Evolutionary conservation across 2,888 invertebrate genomes (phyloP).

Genomic region (Aproaerema taeniolella): DNA sequence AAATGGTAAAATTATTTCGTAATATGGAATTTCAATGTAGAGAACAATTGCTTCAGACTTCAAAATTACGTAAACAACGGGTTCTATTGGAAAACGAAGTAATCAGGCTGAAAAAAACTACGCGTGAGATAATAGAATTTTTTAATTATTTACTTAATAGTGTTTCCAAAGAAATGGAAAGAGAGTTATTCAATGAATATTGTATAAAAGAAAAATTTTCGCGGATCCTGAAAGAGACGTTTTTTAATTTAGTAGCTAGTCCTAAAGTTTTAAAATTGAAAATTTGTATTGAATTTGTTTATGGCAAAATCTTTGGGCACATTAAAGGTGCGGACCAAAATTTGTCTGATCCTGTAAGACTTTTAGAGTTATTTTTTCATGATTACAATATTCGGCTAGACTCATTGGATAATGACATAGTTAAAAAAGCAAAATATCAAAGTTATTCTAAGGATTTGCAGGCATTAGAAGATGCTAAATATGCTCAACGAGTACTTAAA

Average conservation of each 20-base stretch:
- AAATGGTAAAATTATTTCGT: conserved; percentile 62
- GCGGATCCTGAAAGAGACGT: conserved; percentile 54
- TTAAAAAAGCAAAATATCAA: conserved; percentile 58
- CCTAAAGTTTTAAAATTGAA: conserved; percentile 55
- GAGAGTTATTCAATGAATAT: conserved; percentile 55
- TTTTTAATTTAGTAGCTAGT: conserved; percentile 62
- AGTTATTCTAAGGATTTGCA: conserved; percentile 64
- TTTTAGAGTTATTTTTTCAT: conserved; percentile 66
- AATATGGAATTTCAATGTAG: conserved; percentile 68
- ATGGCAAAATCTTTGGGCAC: conserved; percentile 65
- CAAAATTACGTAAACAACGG: conserved; percentile 54
- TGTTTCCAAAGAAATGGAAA: conserved; percentile 48
- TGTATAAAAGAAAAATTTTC: conserved; percentile 62
- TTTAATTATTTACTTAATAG: conserved; percentile 62
- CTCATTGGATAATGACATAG: conserved; percentile 59
- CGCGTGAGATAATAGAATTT: conserved; percentile 58
- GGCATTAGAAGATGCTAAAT: conserved; percentile 60
- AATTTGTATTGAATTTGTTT: conserved; percentile 69
- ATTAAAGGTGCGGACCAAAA: conserved; percentile 66
- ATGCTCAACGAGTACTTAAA: conserved; percentile 57
- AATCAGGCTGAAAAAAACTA: conserved; percentile 47
- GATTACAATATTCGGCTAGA: conserved; percentile 62
- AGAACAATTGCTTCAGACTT: conserved; percentile 59
- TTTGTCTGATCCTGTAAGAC: conserved; percentile 64
- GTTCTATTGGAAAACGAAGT: conserved; percentile 48